phyloP scores from a whole-genome alignment of 2,797 vertebrate genomes.

The Hydrocynus forskahlii region DNA sequence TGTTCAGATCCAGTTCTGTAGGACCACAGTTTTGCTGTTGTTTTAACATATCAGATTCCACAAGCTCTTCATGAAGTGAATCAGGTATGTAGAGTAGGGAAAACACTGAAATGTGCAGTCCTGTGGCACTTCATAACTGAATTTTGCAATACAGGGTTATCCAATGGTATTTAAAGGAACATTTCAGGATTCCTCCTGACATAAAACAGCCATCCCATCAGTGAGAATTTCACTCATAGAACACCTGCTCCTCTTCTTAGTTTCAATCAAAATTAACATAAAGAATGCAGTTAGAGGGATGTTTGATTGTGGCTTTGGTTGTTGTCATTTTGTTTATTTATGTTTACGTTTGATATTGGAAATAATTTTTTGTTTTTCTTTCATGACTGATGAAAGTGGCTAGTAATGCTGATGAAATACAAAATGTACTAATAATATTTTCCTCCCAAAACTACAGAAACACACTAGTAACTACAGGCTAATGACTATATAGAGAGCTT shows the following conservation, averaged over 20 bases:
- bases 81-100: neutral
- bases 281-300: neutral
- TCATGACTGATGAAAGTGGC: neutral
- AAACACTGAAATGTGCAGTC: neutral
- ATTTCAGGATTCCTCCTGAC: neutral
- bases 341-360: neutral
- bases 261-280: neutral
- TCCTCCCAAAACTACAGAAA: neutral
- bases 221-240: neutral
- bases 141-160: neutral
- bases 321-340: neutral
- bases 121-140: conserved; percentile 16
- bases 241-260: neutral
- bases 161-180: neutral
- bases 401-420: conserved; percentile 4
- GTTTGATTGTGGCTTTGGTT: neutral
- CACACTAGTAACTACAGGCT: neutral
- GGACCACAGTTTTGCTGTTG: neutral
- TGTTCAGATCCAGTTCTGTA: neutral
- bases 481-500: neutral
- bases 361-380: neutral
- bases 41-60: neutral
- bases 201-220: neutral
- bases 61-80: neutral
- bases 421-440: neutral